Evolutionary conservation across 2,888 invertebrate species (phyloP), one percentile per base, ranked within the genome.

Genomic region (Amiota mariae): DNA sequence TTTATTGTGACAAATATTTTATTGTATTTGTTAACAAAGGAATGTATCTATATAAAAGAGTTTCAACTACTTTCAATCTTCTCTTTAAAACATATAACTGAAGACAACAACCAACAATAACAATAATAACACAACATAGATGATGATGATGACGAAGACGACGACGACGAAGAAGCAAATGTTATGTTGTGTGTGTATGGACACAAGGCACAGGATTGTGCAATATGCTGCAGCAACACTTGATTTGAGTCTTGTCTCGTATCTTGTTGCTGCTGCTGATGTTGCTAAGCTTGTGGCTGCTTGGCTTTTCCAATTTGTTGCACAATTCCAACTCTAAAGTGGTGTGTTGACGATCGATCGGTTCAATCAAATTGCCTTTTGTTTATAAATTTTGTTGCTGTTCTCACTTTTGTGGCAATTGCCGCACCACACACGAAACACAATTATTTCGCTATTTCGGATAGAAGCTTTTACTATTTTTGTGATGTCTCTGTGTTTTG

Each of bases 161-260:
- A 24, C 24, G 24, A 36, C 8, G 36, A 36, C 8, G 36, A 36
- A 36, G 36, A 36, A 36, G 36, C 36, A 36, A 36, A 36, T 1
- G 63, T n/a, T 36, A 83, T 85, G 81, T 36, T 78, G 78, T 76
- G 61, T 24, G 24, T 61, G 1, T 56, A 20, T 13, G 72, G 81
- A 76, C 78, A 73, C 78, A 78, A 76, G 36, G 24, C 70, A 72
- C 77, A 80, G 87, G 81, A 85, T 85, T 85, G 85, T 85, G 85
- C 85, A 85, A 84, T 86, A 77, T 80, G 81, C 81, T 80, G 78
- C 74, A 76, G 72, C 76, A 72, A 54, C n/a, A 70, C 72, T 71
- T 59, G 11, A 24, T 15, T 36, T 36, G 46, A 48, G 24, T 64
- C 72, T 13, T 20, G 49, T 36, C 70, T 61, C 51, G 70, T 59